Conservation (phyloP, 2,888 invertebrate genomes). For the Leucophenga montana region DNA sequence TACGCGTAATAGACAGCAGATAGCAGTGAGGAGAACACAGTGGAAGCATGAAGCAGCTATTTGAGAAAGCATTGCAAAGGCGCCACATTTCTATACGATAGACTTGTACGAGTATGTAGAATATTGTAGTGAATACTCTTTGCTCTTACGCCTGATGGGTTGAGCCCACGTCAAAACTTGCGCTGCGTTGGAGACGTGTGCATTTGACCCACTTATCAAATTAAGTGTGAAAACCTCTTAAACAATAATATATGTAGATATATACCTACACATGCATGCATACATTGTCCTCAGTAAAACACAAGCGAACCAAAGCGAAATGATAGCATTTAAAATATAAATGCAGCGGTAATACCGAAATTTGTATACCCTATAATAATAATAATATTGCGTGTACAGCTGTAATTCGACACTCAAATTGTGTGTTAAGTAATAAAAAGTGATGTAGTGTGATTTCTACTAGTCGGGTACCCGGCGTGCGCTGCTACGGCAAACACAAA, state of each 20-base stretch:
- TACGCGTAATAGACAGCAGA: background rate
- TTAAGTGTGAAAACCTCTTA: slow-evolving; percentile 49
- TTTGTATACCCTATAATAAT: too few species aligned
- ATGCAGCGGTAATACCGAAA: background rate
- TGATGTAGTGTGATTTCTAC: too few species aligned
- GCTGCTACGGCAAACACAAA: too few species aligned
- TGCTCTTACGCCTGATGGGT: background rate
- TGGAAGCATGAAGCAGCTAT: background rate
- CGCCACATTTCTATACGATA: background rate
- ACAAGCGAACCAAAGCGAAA: background rate
- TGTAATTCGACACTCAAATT: too few species aligned
- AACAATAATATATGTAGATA: slow-evolving; percentile 35
- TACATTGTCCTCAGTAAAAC: slow-evolving; percentile 1
- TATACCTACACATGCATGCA: slow-evolving; percentile 19
- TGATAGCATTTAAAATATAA: too few species aligned
- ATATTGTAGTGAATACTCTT: background rate
- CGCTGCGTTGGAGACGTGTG: slow-evolving; percentile 32
- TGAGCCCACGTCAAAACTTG: background rate
- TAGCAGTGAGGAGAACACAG: background rate
- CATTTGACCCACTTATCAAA: slow-evolving; percentile 51
- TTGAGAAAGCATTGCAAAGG: background rate
- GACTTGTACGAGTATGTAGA: too few species aligned
- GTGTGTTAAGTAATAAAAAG: too few species aligned
- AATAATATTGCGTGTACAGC: too few species aligned
- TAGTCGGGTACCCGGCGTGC: too few species aligned